phyloP scores from a whole-genome alignment of 2,888 invertebrate species.

The Ecliptopera silaceata region DNA sequence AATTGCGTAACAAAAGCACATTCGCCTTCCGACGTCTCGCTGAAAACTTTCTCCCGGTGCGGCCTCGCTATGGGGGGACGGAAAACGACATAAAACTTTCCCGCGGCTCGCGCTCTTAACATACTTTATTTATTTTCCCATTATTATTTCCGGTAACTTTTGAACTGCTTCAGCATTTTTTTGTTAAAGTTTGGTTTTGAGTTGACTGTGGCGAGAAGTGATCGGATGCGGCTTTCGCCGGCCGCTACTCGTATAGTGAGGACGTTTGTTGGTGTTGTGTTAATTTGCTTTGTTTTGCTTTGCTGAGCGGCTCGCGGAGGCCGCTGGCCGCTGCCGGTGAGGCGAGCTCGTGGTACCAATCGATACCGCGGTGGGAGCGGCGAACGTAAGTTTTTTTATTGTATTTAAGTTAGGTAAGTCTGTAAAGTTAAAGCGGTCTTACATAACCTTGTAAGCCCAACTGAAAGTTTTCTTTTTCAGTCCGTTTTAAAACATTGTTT shows the following conservation, averaged over 20 bases:
- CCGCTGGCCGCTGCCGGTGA: constrained; percentile 49
- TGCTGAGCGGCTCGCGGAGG: constrained; percentile 62
- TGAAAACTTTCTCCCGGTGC: constrained; percentile 74
- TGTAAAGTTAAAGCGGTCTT: constrained; percentile 20
- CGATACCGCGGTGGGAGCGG: constrained; percentile 79
- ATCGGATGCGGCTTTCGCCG: constrained; percentile 64
- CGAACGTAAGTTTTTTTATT: constrained; percentile 67
- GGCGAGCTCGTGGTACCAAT: constrained; percentile 72
- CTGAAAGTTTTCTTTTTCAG: neutral
- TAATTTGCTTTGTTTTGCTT: constrained; percentile 75
- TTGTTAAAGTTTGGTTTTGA: constrained; percentile 55
- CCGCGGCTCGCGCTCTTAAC: constrained; percentile 59
- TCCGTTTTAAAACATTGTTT: neutral
- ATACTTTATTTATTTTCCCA: constrained; percentile 38
- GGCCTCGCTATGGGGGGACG: constrained; percentile 67
- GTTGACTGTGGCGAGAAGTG: constrained; percentile 61
- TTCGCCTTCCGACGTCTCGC: constrained; percentile 72
- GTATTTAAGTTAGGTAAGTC: constrained; percentile 24
- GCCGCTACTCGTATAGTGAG: constrained; percentile 59
- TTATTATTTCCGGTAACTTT: constrained; percentile 36
- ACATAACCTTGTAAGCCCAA: constrained; percentile 19
- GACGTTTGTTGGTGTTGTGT: constrained; percentile 69
- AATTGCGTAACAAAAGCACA: constrained; percentile 81
- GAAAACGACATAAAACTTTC: constrained; percentile 74
- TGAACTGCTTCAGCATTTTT: constrained; percentile 51